Percentiles rank a stretch among this genome's conserved stretches.
These are phyloP conservation scores for Todus mexicanus DNA, from an alignment of 2,797 vertebrate genomes.

Conservation along the genomic window DNA sequence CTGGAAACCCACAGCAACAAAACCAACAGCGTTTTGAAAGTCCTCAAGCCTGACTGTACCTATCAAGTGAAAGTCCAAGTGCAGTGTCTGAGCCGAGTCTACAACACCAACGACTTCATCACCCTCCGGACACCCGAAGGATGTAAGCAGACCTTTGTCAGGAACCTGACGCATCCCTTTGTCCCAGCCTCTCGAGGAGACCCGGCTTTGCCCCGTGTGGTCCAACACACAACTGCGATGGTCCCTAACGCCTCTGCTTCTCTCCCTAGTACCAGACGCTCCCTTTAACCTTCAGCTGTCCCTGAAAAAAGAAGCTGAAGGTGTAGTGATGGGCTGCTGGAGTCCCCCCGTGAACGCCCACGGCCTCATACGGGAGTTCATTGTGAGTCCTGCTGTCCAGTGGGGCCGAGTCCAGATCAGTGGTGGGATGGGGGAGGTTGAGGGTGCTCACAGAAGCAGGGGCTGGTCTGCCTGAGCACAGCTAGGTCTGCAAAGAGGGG, in stretches of 20 bases:
- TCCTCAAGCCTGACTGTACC: slow-evolving; percentile 91
- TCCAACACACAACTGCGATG: fast-evolving
- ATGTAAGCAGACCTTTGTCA: slow-evolving; percentile 76
- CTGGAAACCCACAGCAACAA: slow-evolving; percentile 96
- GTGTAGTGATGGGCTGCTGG: slow-evolving; percentile 84
- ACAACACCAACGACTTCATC: slow-evolving; percentile 90
- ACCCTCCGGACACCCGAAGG: slow-evolving; percentile 90
- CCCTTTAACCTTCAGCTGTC: slow-evolving; percentile 88
- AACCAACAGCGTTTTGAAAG: slow-evolving; percentile 82
- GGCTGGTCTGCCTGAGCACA: not conserved
- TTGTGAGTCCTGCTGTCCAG: slow-evolving; percentile 78
- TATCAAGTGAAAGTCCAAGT: slow-evolving; percentile 95
- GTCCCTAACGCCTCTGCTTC: not conserved
- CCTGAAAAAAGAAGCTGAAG: slow-evolving; percentile 80
- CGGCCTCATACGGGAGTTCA: slow-evolving; percentile 91
- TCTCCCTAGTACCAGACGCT: slow-evolving; percentile 85
- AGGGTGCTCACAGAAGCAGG: fast-evolving
- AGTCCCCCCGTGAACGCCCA: slow-evolving; percentile 82
- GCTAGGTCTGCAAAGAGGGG: not conserved
- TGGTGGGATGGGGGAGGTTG: not conserved
- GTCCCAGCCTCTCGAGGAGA: not conserved
- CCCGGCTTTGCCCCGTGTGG: fast-evolving
- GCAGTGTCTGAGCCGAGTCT: slow-evolving; percentile 87
- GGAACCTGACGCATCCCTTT: fast-evolving
- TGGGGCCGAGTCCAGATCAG: fast-evolving